Conservation (phyloP, 2,888 invertebrate genomes). For the Girardia tigrina region DNA sequence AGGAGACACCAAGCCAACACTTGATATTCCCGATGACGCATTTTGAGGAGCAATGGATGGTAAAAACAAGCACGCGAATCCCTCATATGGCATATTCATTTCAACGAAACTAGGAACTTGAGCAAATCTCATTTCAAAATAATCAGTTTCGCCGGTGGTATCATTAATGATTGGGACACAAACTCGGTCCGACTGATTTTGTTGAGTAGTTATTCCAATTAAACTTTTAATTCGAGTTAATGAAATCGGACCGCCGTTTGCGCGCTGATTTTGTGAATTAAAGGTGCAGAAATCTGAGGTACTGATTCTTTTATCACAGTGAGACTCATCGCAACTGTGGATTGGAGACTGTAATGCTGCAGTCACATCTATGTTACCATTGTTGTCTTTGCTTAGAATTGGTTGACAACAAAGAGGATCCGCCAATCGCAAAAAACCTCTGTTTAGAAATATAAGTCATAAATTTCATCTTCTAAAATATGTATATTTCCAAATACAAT, state of each 20-base stretch:
- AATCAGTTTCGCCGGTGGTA: not conserved
- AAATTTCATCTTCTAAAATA: no score
- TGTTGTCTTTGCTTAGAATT: constrained; percentile 39
- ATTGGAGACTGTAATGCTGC: constrained; percentile 50
- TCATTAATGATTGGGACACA: constrained; percentile 5
- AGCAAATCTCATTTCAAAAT: not conserved
- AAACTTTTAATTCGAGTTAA: constrained; percentile 81
- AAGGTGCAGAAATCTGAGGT: not conserved
- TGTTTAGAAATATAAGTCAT: no score
- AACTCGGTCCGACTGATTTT: constrained; percentile 61
- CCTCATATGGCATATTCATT: constrained; percentile 85
- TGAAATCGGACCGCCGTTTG: constrained; percentile 71
- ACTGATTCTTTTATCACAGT: constrained; percentile 38
- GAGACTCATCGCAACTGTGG: constrained; percentile 55
- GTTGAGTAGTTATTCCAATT: constrained; percentile 95
- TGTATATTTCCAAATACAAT: no score
- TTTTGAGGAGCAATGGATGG: constrained; percentile 81
- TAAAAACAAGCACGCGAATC: constrained; percentile 82
- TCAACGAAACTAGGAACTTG: constrained; percentile 77
- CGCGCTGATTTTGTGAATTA: constrained; percentile 46
- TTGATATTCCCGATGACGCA: constrained; percentile 55
- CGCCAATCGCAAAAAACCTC: constrained; percentile 75
- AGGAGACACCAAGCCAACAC: constrained; percentile 52
- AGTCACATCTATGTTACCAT: not conserved
- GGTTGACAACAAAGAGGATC: constrained; percentile 61